A percentile compares a stretch with the other conserved stretches of the same genome.
phyloP scores from a whole-genome alignment of 2,888 invertebrate species.

The Drosophila robusta region DNA sequence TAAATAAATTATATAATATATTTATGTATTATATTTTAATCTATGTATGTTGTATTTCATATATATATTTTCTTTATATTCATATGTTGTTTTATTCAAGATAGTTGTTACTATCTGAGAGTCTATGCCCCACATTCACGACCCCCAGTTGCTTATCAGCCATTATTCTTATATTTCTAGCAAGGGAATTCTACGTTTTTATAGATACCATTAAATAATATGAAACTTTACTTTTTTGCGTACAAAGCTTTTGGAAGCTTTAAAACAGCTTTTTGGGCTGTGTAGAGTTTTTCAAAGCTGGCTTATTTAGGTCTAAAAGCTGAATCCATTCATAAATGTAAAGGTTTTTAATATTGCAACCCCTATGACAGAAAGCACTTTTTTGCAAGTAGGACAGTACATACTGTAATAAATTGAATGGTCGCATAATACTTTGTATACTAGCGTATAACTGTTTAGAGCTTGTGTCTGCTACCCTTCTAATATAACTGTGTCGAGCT shows the following conservation, averaged over 20 bases:
- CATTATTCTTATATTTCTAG: conserved; percentile 23
- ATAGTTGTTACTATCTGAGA: neutral
- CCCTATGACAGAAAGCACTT: neutral
- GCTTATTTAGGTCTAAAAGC: conserved; percentile 22
- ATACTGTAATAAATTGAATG: no score
- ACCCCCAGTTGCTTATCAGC: neutral
- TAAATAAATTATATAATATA: neutral
- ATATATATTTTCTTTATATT: neutral
- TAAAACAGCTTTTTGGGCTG: conserved; percentile 8
- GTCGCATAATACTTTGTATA: neutral
- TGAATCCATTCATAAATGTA: neutral
- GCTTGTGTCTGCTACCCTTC: neutral
- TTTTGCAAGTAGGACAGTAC: neutral
- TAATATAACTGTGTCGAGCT: neutral
- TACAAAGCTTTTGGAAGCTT: neutral
- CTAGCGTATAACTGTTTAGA: neutral
- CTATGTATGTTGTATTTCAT: no score
- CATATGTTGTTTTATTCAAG: neutral
- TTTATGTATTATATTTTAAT: no score
- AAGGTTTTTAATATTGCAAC: neutral
- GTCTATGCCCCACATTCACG: neutral
- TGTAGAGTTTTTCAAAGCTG: conserved; percentile 26
- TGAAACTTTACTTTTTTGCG: neutral
- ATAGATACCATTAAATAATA: neutral
- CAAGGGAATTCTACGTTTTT: conserved; percentile 35